Percentiles rank a stretch among this genome's conserved stretches.
Evolutionary conservation across 92 coral and sea anemone genomes (phyloP).

Genomic region (Umimayanthus kanabou): DNA sequence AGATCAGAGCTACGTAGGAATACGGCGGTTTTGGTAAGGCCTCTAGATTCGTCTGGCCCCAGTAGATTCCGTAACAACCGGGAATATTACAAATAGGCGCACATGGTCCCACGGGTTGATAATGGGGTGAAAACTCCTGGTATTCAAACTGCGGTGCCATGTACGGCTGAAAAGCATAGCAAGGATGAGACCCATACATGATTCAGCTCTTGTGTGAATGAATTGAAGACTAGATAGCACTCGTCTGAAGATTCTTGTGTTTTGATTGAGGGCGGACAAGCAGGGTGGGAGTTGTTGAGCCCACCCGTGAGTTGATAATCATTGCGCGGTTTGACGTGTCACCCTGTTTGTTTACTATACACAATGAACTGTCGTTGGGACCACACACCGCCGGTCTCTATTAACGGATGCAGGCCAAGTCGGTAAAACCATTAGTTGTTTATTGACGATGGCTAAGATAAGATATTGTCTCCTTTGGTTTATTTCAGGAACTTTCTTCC

Average conservation of each 20-base stretch:
- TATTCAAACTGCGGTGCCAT: background rate
- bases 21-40: constrained; percentile 95
- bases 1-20: constrained; percentile 93
- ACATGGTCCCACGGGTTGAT: constrained; percentile 4
- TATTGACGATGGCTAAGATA: constrained; percentile 35
- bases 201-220: constrained; percentile 14
- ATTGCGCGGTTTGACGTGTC: constrained; percentile 51
- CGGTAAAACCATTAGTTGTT: constrained; percentile 49
- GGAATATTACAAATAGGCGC: constrained; percentile 31
- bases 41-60: constrained; percentile 48
- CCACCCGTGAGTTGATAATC: constrained; percentile 39
- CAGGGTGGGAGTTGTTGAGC: background rate
- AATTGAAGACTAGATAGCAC: constrained; percentile 24
- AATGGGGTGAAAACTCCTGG: background rate
- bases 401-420: constrained; percentile 29
- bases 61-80: constrained; percentile 34
- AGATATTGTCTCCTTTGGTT: background rate
- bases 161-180: constrained; percentile 6
- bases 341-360: constrained; percentile 71
- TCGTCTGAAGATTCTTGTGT: constrained; percentile 42
- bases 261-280: constrained; percentile 37
- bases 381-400: constrained; percentile 51
- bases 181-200: constrained; percentile 24
- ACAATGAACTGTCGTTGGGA: constrained; percentile 61
- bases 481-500: constrained; percentile 10